Evolutionary conservation across 2,888 invertebrate species (phyloP).

Genomic region (Adela reaumurella): DNA sequence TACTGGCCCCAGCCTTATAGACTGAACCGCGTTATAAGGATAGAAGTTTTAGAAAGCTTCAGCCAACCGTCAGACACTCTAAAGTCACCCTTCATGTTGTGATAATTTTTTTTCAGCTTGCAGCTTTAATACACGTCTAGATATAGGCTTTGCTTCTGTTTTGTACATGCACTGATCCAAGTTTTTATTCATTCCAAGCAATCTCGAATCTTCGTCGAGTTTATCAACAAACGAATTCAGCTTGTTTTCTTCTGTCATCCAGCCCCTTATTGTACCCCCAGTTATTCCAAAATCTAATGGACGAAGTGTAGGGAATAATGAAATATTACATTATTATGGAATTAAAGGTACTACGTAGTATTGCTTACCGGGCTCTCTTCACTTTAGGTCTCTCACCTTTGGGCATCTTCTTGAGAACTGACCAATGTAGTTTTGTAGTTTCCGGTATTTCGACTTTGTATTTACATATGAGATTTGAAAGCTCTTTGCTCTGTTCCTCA

Average conservation of each 20-base stretch:
- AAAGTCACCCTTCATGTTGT: too few relatives aligned
- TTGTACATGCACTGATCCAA: too few relatives aligned
- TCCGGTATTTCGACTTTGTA: conserved; percentile 27
- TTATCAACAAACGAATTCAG: neutral
- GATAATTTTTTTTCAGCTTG: too few relatives aligned
- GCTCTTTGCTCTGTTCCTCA: conserved; percentile 19
- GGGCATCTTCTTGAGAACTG: conserved; percentile 30
- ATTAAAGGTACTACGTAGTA: neutral
- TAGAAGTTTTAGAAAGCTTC: too few relatives aligned
- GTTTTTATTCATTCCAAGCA: neutral
- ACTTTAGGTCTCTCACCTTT: conserved; percentile 35
- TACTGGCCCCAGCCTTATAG: too few relatives aligned
- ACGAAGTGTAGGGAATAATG: neutral
- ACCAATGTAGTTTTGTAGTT: conserved; percentile 37
- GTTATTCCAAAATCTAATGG: too few relatives aligned
- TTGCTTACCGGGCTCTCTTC: conserved; percentile 27
- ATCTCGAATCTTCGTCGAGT: neutral
- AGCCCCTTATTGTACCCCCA: neutral
- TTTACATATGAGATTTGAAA: conserved; percentile 21
- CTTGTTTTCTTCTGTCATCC: neutral
- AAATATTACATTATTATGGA: neutral
- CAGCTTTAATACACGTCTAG: too few relatives aligned
- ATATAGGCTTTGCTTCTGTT: too few relatives aligned
- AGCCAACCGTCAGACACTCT: too few relatives aligned
- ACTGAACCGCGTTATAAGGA: too few relatives aligned